These are phyloP conservation scores for Etheostoma perlongum DNA, from an alignment of 2,797 vertebrate species.

Conservation along the genomic window DNA sequence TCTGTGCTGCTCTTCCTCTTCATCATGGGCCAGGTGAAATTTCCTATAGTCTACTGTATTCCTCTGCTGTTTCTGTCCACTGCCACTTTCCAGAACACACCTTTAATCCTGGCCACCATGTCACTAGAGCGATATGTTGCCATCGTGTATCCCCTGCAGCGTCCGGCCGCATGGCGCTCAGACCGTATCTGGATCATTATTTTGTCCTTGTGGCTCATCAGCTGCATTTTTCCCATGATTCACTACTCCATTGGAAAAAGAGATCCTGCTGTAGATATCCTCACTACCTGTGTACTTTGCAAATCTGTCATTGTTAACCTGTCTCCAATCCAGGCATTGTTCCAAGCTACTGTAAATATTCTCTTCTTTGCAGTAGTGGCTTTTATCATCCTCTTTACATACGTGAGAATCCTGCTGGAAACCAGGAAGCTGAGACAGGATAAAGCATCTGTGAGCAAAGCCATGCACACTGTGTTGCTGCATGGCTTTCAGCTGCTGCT, in stretches of 20 bases:
- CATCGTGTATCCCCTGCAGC: slow-evolving; percentile 82
- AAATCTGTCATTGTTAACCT: slow-evolving; percentile 37
- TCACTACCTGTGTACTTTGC: slow-evolving; percentile 67
- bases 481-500: slow-evolving; percentile 85
- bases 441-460: slow-evolving; percentile 76
- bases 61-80: slow-evolving; percentile 77
- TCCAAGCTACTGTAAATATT: slow-evolving; percentile 62
- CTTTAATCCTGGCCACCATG: slow-evolving; percentile 84
- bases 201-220: slow-evolving; percentile 74
- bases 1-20: slow-evolving; percentile 80
- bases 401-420: slow-evolving; percentile 82
- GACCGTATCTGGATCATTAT: slow-evolving; percentile 81
- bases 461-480: slow-evolving; percentile 84
- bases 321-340: slow-evolving; percentile 69
- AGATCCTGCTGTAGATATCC: slow-evolving; percentile 33
- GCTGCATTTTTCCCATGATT: slow-evolving; percentile 57
- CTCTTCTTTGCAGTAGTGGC: slow-evolving; percentile 79
- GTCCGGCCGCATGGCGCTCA: slow-evolving; percentile 75
- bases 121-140: slow-evolving; percentile 86
- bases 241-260: slow-evolving; percentile 57
- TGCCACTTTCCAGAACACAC: slow-evolving; percentile 80
- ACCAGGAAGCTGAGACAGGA: slow-evolving; percentile 80
- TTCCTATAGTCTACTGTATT: slow-evolving; percentile 73
- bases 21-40: slow-evolving; percentile 59
- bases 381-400: slow-evolving; percentile 83